phyloP scores from a whole-genome alignment of 2,888 invertebrate genomes.

The Tryphoninae sp. region DNA sequence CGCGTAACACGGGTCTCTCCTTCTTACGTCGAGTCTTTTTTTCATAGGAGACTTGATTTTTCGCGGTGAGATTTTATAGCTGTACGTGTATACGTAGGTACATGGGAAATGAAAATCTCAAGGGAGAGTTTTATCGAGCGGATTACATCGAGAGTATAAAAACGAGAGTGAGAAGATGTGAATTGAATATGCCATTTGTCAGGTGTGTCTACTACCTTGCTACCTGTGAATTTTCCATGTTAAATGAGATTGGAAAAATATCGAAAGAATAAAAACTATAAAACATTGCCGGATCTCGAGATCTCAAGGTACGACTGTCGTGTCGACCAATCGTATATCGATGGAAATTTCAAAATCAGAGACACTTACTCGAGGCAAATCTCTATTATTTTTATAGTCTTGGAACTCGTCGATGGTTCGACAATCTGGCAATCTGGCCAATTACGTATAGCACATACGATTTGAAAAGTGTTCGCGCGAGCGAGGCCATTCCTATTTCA shows the following conservation, averaged over 20 bases:
- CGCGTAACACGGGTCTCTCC: neutral
- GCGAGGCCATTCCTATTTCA: constrained; percentile 36
- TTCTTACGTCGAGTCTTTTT: neutral
- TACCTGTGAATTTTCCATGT: neutral
- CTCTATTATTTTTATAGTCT: too few relatives aligned
- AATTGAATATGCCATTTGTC: constrained; percentile 4
- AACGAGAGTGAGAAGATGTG: constrained; percentile 4
- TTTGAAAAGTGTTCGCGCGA: neutral
- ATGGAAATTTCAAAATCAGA: too few relatives aligned
- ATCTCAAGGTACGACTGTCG: too few relatives aligned
- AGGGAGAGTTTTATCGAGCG: constrained; percentile 3
- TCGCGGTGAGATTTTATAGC: neutral
- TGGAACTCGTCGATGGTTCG: too few relatives aligned
- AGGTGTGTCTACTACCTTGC: constrained; percentile 8
- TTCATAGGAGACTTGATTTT: neutral
- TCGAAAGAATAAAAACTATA: too few relatives aligned
- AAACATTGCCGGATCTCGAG: too few relatives aligned
- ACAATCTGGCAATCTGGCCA: too few relatives aligned
- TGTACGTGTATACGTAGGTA: neutral
- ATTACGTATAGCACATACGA: too few relatives aligned
- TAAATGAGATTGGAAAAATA: too few relatives aligned
- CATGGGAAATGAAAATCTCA: constrained; percentile 25
- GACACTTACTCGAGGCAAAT: too few relatives aligned
- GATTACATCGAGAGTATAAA: constrained; percentile 12
- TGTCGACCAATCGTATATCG: too few relatives aligned